phyloP scores from a whole-genome alignment of 2,113 vertebrate genomes.

The Brachypteracias leptosomus region DNA sequence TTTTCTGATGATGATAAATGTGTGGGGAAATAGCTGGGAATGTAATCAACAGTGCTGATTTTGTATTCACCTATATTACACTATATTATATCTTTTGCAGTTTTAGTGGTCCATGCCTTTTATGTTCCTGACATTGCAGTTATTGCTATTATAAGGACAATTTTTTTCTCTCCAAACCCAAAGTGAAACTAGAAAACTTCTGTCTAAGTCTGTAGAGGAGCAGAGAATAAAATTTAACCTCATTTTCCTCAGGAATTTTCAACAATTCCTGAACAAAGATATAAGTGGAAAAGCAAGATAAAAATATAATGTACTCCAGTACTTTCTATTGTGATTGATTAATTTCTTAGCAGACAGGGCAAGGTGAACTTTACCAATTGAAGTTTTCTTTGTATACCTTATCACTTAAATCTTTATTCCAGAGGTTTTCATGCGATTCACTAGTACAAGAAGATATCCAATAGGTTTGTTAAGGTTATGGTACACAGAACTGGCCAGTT shows the following conservation, averaged over 20 bases:
- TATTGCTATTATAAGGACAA: neutral
- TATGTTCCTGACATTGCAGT: neutral
- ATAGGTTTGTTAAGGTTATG: neutral
- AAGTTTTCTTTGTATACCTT: neutral
- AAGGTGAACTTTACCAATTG: neutral
- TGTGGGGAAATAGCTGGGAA: constrained; percentile 39
- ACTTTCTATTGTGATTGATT: neutral
- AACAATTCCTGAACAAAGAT: neutral
- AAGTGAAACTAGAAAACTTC: neutral
- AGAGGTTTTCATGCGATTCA: neutral
- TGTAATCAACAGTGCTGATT: constrained; percentile 48
- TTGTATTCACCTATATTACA: constrained; percentile 47
- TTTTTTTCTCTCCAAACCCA: neutral
- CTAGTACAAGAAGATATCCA: rapidly evolving
- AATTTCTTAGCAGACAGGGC: neutral
- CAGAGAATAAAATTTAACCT: neutral
- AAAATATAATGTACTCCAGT: neutral
- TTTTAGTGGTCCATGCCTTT: constrained; percentile 45
- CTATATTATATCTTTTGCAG: constrained; percentile 22
- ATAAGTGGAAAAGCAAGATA: neutral
- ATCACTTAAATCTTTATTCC: neutral
- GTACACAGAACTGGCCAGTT: neutral
- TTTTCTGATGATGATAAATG: constrained; percentile 66
- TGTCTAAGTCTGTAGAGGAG: neutral
- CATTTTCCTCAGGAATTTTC: neutral